Conservation (phyloP, 2,888 invertebrate genomes). For the Platycheirus albimanus region DNA sequence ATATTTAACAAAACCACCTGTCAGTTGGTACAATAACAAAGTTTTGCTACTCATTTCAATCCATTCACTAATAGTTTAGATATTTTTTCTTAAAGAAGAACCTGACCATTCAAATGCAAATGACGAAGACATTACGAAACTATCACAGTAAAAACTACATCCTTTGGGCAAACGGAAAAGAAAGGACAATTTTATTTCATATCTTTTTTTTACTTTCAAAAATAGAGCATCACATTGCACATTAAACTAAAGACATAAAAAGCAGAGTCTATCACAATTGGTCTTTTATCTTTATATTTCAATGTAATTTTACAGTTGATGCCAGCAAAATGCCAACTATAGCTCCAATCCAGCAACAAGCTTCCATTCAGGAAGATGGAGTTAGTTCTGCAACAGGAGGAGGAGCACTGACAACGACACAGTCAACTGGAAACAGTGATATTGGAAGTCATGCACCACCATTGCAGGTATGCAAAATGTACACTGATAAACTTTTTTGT, state of each 20-base stretch:
- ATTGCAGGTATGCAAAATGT: slow-evolving; percentile 83
- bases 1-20: too few species aligned
- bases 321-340: slow-evolving; percentile 81
- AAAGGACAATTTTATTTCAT: too few species aligned
- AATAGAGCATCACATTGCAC: background rate
- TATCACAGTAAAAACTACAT: background rate
- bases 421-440: slow-evolving; percentile 85
- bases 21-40: too few species aligned
- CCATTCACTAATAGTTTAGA: too few species aligned
- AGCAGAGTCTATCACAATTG: slow-evolving; percentile 44
- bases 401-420: slow-evolving; percentile 82
- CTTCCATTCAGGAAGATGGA: slow-evolving; percentile 79
- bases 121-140: background rate
- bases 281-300: slow-evolving; percentile 63
- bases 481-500: slow-evolving; percentile 26
- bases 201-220: slow-evolving; percentile 3
- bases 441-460: slow-evolving; percentile 85
- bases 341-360: slow-evolving; percentile 78
- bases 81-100: slow-evolving; percentile 8
- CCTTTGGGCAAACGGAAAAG: background rate
- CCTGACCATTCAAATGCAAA: slow-evolving; percentile 38
- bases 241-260: slow-evolving; percentile 27
- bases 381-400: slow-evolving; percentile 43
- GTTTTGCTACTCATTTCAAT: too few species aligned
- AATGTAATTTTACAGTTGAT: slow-evolving; percentile 78